phyloP scores from a whole-genome alignment of 2,888 invertebrate species.

The Cremastinae sp. region DNA sequence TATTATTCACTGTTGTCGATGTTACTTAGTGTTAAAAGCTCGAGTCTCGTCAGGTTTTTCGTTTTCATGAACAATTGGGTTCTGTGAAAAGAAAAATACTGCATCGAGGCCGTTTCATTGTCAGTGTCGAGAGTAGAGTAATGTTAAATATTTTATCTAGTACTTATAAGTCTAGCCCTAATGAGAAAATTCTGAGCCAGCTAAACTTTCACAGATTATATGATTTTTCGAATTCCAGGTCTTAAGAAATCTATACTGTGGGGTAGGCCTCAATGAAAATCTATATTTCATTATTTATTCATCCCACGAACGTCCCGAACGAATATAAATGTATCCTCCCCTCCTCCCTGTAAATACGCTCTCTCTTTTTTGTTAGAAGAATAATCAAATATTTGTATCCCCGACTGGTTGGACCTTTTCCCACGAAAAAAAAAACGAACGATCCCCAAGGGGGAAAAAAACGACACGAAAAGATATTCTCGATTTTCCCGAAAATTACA shows the following conservation, averaged over 20 bases:
- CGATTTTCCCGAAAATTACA: no score
- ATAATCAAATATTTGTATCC: no score
- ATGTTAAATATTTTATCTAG: neutral
- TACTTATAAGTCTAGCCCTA: constrained; percentile 46
- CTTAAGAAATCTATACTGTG: constrained; percentile 77
- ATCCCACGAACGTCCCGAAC: constrained; percentile 41
- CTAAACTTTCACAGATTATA: constrained; percentile 74
- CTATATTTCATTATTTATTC: constrained; percentile 35
- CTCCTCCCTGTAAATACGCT: constrained; percentile 46
- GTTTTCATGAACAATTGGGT: constrained; percentile 4
- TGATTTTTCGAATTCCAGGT: constrained; percentile 78
- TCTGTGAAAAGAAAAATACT: neutral
- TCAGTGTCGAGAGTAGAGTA: neutral
- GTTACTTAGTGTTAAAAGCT: neutral
- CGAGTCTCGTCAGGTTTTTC: constrained; percentile 7
- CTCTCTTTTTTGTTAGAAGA: constrained; percentile 31
- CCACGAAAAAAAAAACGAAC: constrained; percentile 13
- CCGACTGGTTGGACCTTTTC: neutral
- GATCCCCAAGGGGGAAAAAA: no score
- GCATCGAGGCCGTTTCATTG: neutral
- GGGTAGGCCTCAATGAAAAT: constrained; percentile 72
- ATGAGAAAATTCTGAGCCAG: constrained; percentile 55
- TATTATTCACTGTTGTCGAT: constrained; percentile 9
- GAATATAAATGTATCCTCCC: constrained; percentile 48
- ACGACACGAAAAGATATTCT: no score